Percentiles rank a stretch among this genome's conserved stretches.
These are phyloP conservation scores for Epistrophe grossulariae DNA, from an alignment of 2,888 invertebrate genomes.

Conservation along the genomic window DNA sequence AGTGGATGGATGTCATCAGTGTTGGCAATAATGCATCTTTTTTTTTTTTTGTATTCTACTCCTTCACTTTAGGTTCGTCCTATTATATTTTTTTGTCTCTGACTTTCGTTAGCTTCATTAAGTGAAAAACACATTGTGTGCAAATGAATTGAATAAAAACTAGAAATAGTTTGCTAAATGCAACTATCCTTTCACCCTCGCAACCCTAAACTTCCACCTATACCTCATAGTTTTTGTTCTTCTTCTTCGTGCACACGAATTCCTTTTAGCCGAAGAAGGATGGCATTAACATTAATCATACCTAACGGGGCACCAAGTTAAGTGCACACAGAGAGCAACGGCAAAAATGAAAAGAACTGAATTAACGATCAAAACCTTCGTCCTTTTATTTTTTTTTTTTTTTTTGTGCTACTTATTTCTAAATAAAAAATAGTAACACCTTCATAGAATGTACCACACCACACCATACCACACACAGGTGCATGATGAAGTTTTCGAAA, in stretches of 20 bases:
- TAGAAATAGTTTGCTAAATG: constrained; percentile 40
- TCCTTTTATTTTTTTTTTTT: constrained; percentile 14
- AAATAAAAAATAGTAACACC: constrained; percentile 59
- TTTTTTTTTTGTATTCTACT: constrained; percentile 20
- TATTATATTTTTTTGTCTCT: constrained; percentile 15
- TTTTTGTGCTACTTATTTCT: constrained; percentile 29
- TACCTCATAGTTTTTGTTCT: not conserved
- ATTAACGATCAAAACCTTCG: constrained; percentile 64
- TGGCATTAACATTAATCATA: constrained; percentile 64
- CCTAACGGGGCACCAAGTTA: constrained; percentile 57
- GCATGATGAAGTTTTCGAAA: constrained; percentile 51
- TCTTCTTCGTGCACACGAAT: constrained; percentile 27
- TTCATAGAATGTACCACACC: constrained; percentile 17
- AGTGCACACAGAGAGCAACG: constrained; percentile 57
- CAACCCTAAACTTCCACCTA: constrained; percentile 1
- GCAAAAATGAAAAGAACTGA: constrained; percentile 65
- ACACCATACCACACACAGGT: constrained; percentile 37
- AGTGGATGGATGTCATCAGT: constrained; percentile 53
- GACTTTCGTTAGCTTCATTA: constrained; percentile 58
- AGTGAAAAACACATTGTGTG: constrained; percentile 41
- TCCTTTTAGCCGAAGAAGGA: constrained; percentile 5
- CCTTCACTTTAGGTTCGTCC: constrained; percentile 9
- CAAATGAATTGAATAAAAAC: constrained; percentile 40
- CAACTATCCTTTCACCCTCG: constrained; percentile 15
- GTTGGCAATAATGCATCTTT: constrained; percentile 21